phyloP scores from a whole-genome alignment of 2,113 vertebrate genomes.

The Myanophis thanlyinensis region DNA sequence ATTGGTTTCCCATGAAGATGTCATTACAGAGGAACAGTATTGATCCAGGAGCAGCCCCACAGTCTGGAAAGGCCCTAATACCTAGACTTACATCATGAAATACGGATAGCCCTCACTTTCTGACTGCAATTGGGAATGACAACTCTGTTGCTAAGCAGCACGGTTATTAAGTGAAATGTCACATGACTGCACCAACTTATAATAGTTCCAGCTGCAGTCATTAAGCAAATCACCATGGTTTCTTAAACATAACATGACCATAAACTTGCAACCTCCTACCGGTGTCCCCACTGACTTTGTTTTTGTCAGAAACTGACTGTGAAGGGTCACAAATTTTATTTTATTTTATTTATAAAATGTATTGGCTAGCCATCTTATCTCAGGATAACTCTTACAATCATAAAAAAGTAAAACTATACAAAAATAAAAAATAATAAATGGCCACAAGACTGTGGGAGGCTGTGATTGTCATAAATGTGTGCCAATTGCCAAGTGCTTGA shows the following conservation, averaged over 20 bases:
- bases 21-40: background rate
- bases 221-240: background rate
- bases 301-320: background rate
- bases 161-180: background rate
- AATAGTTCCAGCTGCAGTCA: background rate
- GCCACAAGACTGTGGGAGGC: too few relatives aligned
- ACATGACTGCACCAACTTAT: background rate
- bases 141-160: background rate
- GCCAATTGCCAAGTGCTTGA: background rate
- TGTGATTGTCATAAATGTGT: background rate
- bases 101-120: background rate
- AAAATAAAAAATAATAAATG: background rate
- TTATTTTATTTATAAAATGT: background rate
- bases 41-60: background rate
- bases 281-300: background rate
- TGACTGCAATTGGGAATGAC: background rate
- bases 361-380: background rate
- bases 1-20: background rate
- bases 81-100: background rate
- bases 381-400: background rate
- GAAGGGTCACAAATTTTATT: background rate
- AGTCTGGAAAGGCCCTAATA: background rate
- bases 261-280: background rate
- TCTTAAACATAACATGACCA: background rate
- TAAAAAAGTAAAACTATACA: background rate